Conservation (phyloP, 2,113 vertebrate genomes). For the Vimba vimba region DNA sequence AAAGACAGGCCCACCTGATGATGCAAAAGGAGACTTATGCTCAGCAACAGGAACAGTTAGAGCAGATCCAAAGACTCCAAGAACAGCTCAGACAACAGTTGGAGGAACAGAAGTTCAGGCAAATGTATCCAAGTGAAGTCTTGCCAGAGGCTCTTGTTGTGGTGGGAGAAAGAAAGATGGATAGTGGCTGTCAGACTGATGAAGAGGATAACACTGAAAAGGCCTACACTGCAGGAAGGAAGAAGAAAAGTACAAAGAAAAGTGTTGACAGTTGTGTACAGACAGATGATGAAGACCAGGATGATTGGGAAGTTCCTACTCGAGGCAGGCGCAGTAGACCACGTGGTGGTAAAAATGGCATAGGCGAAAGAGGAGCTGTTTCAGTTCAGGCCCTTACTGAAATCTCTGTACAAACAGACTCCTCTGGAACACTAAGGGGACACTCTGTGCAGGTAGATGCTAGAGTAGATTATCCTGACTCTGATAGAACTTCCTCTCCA, state of each 20-base stretch:
- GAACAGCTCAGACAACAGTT: conserved; percentile 93
- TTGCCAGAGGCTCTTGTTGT: conserved; percentile 67
- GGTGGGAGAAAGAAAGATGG: conserved; percentile 84
- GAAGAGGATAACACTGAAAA: conserved; percentile 90
- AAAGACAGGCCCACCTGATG: conserved; percentile 95
- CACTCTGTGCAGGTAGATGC: conserved; percentile 85
- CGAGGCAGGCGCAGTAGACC: conserved; percentile 85
- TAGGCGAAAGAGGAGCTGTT: conserved; percentile 84
- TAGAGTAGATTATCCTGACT: conserved; percentile 92
- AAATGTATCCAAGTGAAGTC: conserved; percentile 77
- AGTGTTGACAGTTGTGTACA: conserved; percentile 96
- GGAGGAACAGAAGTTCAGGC: conserved; percentile 89
- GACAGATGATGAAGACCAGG: conserved; percentile 98
- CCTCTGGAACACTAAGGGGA: conserved; percentile 87
- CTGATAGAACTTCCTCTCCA: conserved; percentile 86
- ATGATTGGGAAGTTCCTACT: conserved; percentile 91
- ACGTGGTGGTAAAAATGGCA: conserved; percentile 81
- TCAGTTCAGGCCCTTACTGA: conserved; percentile 95
- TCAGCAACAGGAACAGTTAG: conserved; percentile 94
- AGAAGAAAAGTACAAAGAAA: conserved; percentile 84
- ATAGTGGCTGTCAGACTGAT: conserved; percentile 96
- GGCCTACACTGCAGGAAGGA: conserved; percentile 84
- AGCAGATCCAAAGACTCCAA: conserved; percentile 97
- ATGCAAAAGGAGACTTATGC: conserved; percentile 97
- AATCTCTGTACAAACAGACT: conserved; percentile 96